A percentile compares a stretch with the other conserved stretches of the same genome.
Conservation (phyloP, 1,140 invertebrate genomes). For the Leguminivora glycinivorella region DNA sequence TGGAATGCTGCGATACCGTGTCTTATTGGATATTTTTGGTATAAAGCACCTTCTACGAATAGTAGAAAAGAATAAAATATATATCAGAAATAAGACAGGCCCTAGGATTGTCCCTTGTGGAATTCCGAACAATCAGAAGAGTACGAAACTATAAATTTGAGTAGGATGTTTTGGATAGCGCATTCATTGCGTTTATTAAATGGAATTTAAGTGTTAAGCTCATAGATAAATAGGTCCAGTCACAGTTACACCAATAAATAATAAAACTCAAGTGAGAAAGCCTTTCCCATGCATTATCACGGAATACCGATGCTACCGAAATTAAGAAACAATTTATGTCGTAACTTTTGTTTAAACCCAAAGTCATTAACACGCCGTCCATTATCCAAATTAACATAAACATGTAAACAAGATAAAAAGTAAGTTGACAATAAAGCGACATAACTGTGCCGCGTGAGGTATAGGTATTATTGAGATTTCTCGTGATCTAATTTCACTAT, state of each 20-base stretch:
- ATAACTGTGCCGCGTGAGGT: slow-evolving; percentile 50
- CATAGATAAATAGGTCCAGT: not conserved
- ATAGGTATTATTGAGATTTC: slow-evolving; percentile 49
- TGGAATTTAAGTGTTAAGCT: not conserved
- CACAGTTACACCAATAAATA: not conserved
- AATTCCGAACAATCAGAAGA: not conserved
- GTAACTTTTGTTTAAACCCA: slow-evolving; percentile 27
- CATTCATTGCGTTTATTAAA: not conserved
- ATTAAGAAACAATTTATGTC: slow-evolving; percentile 21
- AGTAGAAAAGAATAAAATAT: not conserved
- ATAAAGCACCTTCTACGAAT: not conserved
- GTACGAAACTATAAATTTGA: not conserved
- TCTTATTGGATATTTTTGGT: not conserved
- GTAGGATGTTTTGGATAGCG: not conserved
- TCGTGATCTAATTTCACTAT: slow-evolving; percentile 36
- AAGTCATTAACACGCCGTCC: slow-evolving; percentile 17
- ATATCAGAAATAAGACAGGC: not conserved
- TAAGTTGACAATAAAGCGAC: slow-evolving; percentile 37
- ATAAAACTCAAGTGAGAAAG: not conserved
- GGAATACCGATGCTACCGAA: not conserved
- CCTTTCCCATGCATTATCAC: slow-evolving; percentile 8
- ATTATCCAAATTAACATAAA: slow-evolving; percentile 30
- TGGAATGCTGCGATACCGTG: slow-evolving; percentile 15
- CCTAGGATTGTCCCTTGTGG: not conserved
- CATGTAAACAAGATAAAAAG: slow-evolving; percentile 24